Evolutionary conservation across 1,140 invertebrate genomes (phyloP).

Genomic region (Mercenaria mercenaria): DNA sequence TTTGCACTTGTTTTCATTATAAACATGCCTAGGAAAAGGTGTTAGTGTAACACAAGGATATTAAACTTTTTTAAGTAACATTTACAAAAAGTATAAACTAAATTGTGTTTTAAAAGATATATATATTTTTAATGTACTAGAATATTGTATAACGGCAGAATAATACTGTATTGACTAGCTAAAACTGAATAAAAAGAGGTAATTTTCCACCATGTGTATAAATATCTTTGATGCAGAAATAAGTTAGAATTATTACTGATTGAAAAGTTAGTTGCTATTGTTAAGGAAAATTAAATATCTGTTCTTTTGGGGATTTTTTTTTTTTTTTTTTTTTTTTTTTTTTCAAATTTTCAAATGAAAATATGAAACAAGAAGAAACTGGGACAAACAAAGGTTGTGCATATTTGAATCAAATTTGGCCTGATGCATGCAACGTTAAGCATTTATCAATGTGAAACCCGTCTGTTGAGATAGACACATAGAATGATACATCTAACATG

Average conservation of each 20-base stretch:
- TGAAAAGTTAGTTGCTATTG: too few species aligned
- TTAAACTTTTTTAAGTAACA: not conserved
- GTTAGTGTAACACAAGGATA: conserved; percentile 18
- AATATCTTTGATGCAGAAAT: too few species aligned
- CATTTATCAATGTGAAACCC: not conserved
- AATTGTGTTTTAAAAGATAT: too few species aligned
- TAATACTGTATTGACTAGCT: too few species aligned
- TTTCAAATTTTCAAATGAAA: not conserved
- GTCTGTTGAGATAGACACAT: conserved; percentile 2
- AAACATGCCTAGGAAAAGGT: not conserved
- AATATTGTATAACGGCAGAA: too few species aligned
- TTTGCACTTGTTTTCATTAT: not conserved
- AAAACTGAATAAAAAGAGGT: too few species aligned
- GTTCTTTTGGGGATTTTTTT: too few species aligned
- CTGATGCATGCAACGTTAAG: conserved; percentile 27
- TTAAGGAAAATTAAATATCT: too few species aligned
- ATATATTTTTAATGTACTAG: too few species aligned
- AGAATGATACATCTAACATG: conserved; percentile 28
- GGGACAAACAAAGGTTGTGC: conserved; percentile 12
- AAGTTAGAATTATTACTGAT: too few species aligned
- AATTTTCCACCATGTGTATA: too few species aligned
- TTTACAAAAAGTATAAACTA: too few species aligned
- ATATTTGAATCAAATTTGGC: not conserved
- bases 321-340: not conserved
- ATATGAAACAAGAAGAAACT: not conserved